phyloP scores from a whole-genome alignment of 1,140 invertebrate genomes.

The Bombus sylvicola region DNA sequence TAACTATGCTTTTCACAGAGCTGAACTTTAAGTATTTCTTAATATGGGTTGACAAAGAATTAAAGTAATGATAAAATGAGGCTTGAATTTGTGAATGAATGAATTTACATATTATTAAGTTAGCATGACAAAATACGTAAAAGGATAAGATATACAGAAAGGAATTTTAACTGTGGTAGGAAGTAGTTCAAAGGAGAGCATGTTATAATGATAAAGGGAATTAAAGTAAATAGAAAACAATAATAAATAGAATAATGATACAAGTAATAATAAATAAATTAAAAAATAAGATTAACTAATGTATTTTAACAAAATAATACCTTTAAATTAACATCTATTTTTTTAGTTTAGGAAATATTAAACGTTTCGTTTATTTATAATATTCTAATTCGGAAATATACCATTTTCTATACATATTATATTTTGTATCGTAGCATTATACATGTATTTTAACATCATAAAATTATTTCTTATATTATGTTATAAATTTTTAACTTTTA shows the following conservation, averaged over 20 bases:
- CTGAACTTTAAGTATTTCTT: conserved; percentile 30
- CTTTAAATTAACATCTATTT: too few species aligned
- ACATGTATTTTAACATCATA: too few species aligned
- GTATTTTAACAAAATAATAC: too few species aligned
- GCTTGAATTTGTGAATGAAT: background rate
- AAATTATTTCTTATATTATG: too few species aligned
- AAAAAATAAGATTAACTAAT: too few species aligned
- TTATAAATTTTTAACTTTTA: background rate
- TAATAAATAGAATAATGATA: background rate
- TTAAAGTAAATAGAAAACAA: background rate
- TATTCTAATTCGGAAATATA: too few species aligned
- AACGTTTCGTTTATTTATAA: too few species aligned
- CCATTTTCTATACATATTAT: too few species aligned
- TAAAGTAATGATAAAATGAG: background rate
- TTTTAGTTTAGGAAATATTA: too few species aligned
- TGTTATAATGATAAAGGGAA: background rate
- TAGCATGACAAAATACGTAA: background rate
- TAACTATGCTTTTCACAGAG: conserved; percentile 4
- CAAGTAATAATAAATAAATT: too few species aligned
- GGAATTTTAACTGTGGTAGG: background rate
- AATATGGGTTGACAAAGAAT: conserved; percentile 39
- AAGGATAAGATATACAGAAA: background rate
- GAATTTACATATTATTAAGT: background rate
- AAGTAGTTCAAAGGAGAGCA: background rate
- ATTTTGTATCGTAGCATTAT: too few species aligned